Evolutionary conservation across 2,888 invertebrate genomes (phyloP).

Genomic region (Exephanes ischioxanthus): DNA sequence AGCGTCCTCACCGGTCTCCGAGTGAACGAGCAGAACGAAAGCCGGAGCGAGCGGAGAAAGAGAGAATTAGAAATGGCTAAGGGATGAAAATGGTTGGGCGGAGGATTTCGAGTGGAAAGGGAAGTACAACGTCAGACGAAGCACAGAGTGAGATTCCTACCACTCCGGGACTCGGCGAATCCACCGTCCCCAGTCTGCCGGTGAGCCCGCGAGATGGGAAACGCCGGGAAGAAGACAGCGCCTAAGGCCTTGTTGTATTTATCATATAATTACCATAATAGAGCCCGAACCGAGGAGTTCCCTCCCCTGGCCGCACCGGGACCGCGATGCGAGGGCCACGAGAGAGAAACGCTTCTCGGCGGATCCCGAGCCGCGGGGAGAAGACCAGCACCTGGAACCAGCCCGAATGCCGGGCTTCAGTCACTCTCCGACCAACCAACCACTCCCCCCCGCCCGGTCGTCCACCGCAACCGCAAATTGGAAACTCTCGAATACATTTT

Average conservation of each 20-base stretch:
- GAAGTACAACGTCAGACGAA: constrained; percentile 66
- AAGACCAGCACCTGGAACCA: constrained; percentile 61
- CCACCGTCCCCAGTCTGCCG: constrained; percentile 54
- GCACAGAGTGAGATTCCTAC: constrained; percentile 77
- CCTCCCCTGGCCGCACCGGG: constrained; percentile 24
- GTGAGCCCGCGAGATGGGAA: constrained; percentile 47
- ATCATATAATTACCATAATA: constrained; percentile 85
- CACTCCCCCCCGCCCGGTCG: constrained; percentile 44
- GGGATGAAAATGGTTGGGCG: background rate
- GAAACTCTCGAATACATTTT: constrained; percentile 83
- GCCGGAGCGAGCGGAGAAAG: constrained; percentile 68
- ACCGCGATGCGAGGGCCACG: constrained; percentile 8
- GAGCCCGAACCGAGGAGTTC: constrained; percentile 76
- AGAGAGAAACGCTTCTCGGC: constrained; percentile 31
- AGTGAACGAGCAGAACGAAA: constrained; percentile 66
- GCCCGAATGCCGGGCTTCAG: constrained; percentile 19
- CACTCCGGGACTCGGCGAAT: constrained; percentile 75
- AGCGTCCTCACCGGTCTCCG: constrained; percentile 63
- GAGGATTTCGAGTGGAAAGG: constrained; percentile 58
- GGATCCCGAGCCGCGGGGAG: constrained; percentile 40
- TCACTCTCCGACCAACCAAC: constrained; percentile 31
- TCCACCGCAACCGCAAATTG: constrained; percentile 82
- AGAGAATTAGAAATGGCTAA: constrained; percentile 73
- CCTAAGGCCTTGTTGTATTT: constrained; percentile 84
- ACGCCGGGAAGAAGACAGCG: constrained; percentile 78